Conservation (phyloP, 2,797 vertebrate species). For the Aphelocoma californica region DNA sequence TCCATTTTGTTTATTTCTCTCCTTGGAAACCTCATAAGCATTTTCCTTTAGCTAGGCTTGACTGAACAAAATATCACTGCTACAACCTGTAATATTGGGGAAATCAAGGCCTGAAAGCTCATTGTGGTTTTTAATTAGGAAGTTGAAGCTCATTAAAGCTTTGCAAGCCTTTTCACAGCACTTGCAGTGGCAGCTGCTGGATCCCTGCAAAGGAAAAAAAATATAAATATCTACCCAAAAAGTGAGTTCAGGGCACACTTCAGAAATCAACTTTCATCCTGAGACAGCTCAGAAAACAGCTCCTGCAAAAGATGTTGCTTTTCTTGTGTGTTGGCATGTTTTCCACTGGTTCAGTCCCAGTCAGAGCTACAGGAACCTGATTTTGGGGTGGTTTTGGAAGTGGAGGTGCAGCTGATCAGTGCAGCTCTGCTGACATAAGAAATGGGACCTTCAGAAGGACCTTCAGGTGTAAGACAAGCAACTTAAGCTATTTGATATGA, state of each 20-base stretch:
- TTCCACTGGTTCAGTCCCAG: not conserved
- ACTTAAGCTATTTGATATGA: not conserved
- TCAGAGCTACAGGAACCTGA: not conserved
- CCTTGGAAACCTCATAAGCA: conserved; percentile 61
- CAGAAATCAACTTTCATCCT: not conserved
- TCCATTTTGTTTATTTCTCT: conserved; percentile 66
- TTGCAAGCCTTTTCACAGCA: not conserved
- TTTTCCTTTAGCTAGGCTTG: conserved; percentile 54
- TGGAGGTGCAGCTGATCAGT: not conserved
- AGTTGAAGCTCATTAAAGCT: conserved; percentile 25
- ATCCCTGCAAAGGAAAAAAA: not conserved
- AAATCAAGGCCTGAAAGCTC: conserved; percentile 6
- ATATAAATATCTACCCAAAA: not conserved
- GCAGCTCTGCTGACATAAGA: not conserved
- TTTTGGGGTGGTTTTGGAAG: not conserved
- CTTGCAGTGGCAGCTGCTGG: not conserved
- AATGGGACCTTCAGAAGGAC: not conserved
- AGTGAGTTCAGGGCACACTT: not conserved
- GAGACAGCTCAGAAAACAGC: not conserved
- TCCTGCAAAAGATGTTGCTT: not conserved
- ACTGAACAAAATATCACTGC: conserved; percentile 47
- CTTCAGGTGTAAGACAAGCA: not conserved
- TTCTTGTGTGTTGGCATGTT: not conserved
- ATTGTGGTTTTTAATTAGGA: conserved; percentile 48
- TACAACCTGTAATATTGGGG: conserved; percentile 35